These are phyloP conservation scores for Amphimallon solstitiale DNA, from an alignment of 2,888 invertebrate genomes.

Conservation along the genomic window DNA sequence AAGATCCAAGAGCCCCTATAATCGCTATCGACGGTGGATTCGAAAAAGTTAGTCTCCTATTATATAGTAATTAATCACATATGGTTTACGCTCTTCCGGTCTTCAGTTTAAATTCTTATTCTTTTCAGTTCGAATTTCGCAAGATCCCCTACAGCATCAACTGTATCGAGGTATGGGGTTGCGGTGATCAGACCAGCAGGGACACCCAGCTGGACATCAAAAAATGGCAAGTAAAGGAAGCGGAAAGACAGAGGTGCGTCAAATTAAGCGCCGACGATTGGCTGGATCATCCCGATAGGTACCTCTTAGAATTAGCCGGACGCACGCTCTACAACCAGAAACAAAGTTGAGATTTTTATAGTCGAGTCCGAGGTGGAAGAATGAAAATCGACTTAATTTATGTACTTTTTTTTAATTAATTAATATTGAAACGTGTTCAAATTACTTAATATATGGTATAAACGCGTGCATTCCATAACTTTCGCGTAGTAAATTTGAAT, in stretches of 20 bases:
- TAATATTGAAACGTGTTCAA: no score
- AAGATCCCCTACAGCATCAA: slow-evolving; percentile 73
- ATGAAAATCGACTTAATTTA: no score
- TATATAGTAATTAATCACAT: neutral
- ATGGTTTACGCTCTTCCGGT: neutral
- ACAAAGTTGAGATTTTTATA: slow-evolving; percentile 56
- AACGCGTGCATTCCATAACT: no score
- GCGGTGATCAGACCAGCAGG: slow-evolving; percentile 80
- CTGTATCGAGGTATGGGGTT: slow-evolving; percentile 84
- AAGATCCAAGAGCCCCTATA: slow-evolving; percentile 80
- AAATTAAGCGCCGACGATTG: slow-evolving; percentile 91
- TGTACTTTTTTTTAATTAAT: no score
- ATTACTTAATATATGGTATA: no score
- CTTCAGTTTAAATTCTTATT: slow-evolving; percentile 8
- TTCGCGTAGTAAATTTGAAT: no score
- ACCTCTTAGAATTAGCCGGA: slow-evolving; percentile 88
- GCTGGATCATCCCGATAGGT: slow-evolving; percentile 95
- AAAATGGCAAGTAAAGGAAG: slow-evolving; percentile 88
- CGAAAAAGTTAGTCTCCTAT: slow-evolving; percentile 65
- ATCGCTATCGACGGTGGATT: slow-evolving; percentile 80
- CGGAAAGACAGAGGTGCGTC: slow-evolving; percentile 85
- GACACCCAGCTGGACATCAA: slow-evolving; percentile 89
- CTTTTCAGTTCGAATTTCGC: slow-evolving; percentile 68
- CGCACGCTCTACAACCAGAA: slow-evolving; percentile 81
- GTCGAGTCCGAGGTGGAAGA: neutral